Evolutionary conservation across 2,888 invertebrate genomes (phyloP), one percentile per base, ranked within the genome.

Genomic region (Erpobdella octoculata): DNA sequence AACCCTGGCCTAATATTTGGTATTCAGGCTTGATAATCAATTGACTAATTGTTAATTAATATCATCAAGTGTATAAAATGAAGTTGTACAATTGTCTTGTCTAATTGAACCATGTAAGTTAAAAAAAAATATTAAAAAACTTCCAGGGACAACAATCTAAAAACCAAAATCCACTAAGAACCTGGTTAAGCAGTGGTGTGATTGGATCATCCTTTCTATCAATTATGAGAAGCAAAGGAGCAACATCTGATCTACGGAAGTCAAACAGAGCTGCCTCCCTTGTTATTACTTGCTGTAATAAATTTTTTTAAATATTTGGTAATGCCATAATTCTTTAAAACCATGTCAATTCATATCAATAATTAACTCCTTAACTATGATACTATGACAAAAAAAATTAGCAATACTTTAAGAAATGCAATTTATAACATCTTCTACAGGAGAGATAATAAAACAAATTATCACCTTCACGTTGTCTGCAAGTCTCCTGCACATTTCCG

Each of bases 181-280:
- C 89, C 86, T 91, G 92, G 84, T 92, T 94, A 37, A 99, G 85
- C 71, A 99, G 84, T 0, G 98, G 98, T 0, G 98, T 96, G 8
- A 97, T 90, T 0, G 95, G 91, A 84, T 99, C 98, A 81, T 92
- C 92, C 77, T 92, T 86, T 76, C 98, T 86, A 83, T 99, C 98
- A 46, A 99, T 81, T 74, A 99, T 90, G 38, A 99, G 83, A 72
- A 99, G 83, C 75, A 93, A 85, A 0, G 94, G 91, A 48, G 89
- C 87, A 0, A 90, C 88, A 73, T 84, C 84, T 35, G 82, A 80
- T 72, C 89, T 89, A n/a, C 90, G 88, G 82, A 91, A 91, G 78
- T 93, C 91, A 81, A 95, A 91, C 12, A 95, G 85, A 12, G 88
- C 88, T 0, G 92, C 90, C 84, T 96, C 96, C 80, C 93, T 89